These are phyloP conservation scores for Dipodomys merriami DNA, from an alignment of 2,113 vertebrate genomes.

Conservation along the genomic window DNA sequence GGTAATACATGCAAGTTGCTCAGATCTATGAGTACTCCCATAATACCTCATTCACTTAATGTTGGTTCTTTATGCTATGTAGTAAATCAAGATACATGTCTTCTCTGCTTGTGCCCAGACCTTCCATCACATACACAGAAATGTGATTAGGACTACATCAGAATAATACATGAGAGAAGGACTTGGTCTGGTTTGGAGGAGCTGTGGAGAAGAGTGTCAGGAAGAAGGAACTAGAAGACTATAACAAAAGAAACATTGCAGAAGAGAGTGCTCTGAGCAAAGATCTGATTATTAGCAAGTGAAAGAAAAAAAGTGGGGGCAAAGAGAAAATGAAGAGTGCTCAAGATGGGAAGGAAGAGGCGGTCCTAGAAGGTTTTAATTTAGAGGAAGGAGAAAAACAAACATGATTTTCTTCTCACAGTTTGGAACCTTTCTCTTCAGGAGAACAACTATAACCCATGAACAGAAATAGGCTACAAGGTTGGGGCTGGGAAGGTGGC, in stretches of 20 bases:
- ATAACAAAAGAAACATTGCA: background rate
- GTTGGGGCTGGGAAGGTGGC: background rate
- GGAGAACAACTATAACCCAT: background rate
- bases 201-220: background rate
- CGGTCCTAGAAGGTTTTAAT: background rate
- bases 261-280: background rate
- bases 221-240: background rate
- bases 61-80: background rate
- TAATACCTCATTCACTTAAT: background rate
- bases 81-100: conserved; percentile 16
- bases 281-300: background rate
- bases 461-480: no score
- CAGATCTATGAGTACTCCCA: background rate
- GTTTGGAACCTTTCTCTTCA: background rate
- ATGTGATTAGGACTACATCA: background rate
- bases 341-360: background rate
- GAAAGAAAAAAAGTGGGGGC: background rate
- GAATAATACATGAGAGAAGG: background rate
- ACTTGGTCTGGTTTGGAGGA: background rate
- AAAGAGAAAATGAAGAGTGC: background rate
- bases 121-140: background rate
- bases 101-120: background rate
- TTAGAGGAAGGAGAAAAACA: background rate
- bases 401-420: background rate
- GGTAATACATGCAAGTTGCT: background rate